phyloP scores from a whole-genome alignment of 30 jellyfish, hydroid and myxozoan genomes.

The Catostylus mosaicus region DNA sequence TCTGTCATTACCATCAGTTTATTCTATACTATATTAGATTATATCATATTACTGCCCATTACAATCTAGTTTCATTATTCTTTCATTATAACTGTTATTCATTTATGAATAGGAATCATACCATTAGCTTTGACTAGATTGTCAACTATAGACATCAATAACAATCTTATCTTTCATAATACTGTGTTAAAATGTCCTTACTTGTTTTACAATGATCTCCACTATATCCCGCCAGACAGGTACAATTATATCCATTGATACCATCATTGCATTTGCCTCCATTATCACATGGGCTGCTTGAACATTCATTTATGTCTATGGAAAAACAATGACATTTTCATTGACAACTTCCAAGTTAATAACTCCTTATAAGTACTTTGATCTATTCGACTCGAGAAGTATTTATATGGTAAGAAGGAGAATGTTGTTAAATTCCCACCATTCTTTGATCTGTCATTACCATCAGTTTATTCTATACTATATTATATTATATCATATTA shows the following conservation, averaged over 20 bases:
- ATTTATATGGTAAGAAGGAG: not conserved
- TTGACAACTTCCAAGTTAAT: not conserved
- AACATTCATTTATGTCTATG: slow-evolving; percentile 28
- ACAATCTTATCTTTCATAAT: not conserved
- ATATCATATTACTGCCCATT: too few relatives aligned
- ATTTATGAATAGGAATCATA: not conserved
- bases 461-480: not conserved
- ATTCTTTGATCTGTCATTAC: too few relatives aligned
- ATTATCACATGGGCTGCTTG: not conserved
- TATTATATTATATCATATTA: too few relatives aligned
- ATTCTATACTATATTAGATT: too few relatives aligned
- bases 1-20: not conserved
- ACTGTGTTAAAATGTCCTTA: not conserved
- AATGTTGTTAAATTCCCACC: not conserved
- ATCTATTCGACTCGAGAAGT: not conserved
- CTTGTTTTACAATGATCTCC: not conserved
- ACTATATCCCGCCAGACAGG: not conserved
- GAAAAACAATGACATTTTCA: not conserved
- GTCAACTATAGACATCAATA: too few relatives aligned
- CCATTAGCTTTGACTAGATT: too few relatives aligned
- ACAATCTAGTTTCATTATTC: too few relatives aligned
- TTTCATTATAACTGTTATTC: not conserved
- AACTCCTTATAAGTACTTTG: not conserved
- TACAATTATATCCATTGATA: not conserved
- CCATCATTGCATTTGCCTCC: slow-evolving; percentile 16